Evolutionary conservation across 2,797 vertebrate species (phyloP), one percentile per base, ranked within the genome.

Genomic region (Lophotriccus pileatus): DNA sequence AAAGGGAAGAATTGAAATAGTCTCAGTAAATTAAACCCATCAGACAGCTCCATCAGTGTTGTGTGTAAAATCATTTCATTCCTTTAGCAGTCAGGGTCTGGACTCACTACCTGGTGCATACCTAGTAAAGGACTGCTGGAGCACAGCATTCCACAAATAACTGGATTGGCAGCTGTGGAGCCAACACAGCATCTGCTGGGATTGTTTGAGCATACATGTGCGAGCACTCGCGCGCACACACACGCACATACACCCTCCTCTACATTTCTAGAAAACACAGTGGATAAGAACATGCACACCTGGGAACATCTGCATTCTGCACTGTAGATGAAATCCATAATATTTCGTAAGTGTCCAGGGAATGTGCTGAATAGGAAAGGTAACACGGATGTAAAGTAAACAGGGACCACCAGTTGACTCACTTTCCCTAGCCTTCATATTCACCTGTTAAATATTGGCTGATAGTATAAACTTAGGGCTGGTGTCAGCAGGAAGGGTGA

Each of bases 131-230:
- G 39, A 69, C 19, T 74, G 18, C 50, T 80, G 66, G 50, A 49
- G 30, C 67, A 53, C 32, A 27, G 36, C 20, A 50, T 53, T 59
- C 15, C 17, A 2, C 24, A 23, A 7, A 46, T 11, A 0, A 23
- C 58, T 0, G 0, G 25, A 18, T 7, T 5, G 12, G 84, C 37
- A 30, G 27, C 63, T 49, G 24, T 30, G 44, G 46, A 56, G 21
- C 58, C 64, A 59, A 6, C 32, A 7, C 39, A 41, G 50, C 59
- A 28, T 43, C 63, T 69, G 24, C 59, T 28, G 63, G 67, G 39
- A 39, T 43, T 3, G 17, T 0, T 0, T 37, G 10, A 8, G 4
- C 19, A 5, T 7, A 28, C 1, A 1, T 8, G 4, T 39, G 28
- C 1, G 1, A 10, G 4, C 28, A 14, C 16, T 1, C n/a, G 5